Percentiles rank a stretch among this genome's conserved stretches.
phyloP scores from a whole-genome alignment of 2,888 invertebrate species.

The Adineta ricciae region DNA sequence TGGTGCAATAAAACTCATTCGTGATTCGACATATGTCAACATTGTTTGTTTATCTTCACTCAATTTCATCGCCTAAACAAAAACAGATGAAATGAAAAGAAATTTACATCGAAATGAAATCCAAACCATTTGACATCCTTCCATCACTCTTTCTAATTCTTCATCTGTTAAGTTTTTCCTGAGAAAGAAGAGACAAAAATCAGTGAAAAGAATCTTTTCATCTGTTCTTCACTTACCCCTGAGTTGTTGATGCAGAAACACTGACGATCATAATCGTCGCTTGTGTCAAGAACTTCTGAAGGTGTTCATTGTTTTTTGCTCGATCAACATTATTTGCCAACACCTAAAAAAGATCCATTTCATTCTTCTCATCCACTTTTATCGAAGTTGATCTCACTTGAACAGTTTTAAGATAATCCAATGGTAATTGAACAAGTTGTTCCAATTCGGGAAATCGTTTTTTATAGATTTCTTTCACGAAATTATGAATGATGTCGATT shows the following conservation, averaged over 20 bases:
- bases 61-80: conserved; percentile 68
- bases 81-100: too few relatives aligned
- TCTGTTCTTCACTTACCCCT: too few relatives aligned
- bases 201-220: conserved; percentile 52
- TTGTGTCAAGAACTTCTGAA: conserved; percentile 81
- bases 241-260: conserved; percentile 98
- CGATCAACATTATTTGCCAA: conserved; percentile 81
- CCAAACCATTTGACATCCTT: conserved; percentile 66
- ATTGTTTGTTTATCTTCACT: conserved; percentile 78
- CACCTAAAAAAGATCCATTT: conserved; percentile 55
- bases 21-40: conserved; percentile 89
- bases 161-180: conserved; percentile 64
- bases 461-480: conserved; percentile 70
- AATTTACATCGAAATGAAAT: too few relatives aligned
- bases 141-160: conserved; percentile 73
- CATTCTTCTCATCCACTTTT: conserved; percentile 30
- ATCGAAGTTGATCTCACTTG: conserved; percentile 43
- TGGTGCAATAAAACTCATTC: conserved; percentile 97
- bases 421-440: conserved; percentile 81
- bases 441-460: conserved; percentile 95
- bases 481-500: conserved; percentile 80
- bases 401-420: conserved; percentile 84
- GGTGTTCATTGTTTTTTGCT: conserved; percentile 83
- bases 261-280: conserved; percentile 99
- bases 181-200: neutral